phyloP scores from a whole-genome alignment of 2,113 vertebrate genomes.

The Thamnaconus septentrionalis region DNA sequence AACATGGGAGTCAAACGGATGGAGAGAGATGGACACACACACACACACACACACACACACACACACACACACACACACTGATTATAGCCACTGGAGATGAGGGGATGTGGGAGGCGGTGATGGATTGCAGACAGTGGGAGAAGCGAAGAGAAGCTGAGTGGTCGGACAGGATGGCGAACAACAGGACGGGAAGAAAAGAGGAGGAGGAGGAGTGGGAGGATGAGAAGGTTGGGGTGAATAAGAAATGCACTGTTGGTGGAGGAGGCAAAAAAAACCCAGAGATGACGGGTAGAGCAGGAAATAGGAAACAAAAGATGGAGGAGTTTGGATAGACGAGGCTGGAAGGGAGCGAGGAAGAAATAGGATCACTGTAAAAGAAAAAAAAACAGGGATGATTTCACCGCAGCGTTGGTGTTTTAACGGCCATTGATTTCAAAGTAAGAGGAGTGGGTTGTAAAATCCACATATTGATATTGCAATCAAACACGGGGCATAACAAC shows the following conservation, averaged over 20 bases:
- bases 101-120: slow-evolving; percentile 24
- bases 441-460: slow-evolving; percentile 6
- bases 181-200: neutral
- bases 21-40: slow-evolving; percentile 12
- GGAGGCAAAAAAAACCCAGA: neutral
- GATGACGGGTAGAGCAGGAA: neutral
- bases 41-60: slow-evolving; percentile 19
- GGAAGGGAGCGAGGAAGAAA: too few species aligned
- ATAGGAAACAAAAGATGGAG: too few species aligned
- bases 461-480: slow-evolving; percentile 18
- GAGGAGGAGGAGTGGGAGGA: neutral
- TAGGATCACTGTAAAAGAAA: too few species aligned
- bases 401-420: slow-evolving; percentile 7
- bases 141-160: slow-evolving; percentile 22
- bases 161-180: neutral
- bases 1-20: slow-evolving; percentile 26
- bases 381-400: neutral
- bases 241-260: neutral
- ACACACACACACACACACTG: slow-evolving; percentile 22
- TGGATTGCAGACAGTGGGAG: slow-evolving; percentile 36
- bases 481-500: slow-evolving; percentile 29
- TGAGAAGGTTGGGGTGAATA: neutral
- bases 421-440: slow-evolving; percentile 24
- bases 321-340: too few species aligned
- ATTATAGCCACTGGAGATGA: slow-evolving; percentile 28